Base-by-base conservation (phyloP, 2,888 invertebrate genomes). In the Archips crataeganus region DNA sequence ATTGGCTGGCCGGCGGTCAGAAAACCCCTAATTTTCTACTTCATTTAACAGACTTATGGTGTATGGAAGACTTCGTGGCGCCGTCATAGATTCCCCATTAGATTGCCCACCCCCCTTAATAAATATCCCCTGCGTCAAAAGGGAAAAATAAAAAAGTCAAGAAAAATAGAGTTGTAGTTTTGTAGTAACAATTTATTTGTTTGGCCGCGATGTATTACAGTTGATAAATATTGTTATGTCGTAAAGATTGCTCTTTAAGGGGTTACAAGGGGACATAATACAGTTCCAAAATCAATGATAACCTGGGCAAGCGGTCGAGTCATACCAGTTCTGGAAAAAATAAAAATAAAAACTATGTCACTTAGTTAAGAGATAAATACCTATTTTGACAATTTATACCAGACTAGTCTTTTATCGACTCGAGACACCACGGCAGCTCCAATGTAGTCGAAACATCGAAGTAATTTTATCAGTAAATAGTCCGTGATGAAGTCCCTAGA, bases 31-130 rank as follows among this genome's bases (percentile, higher is more conserved):
- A 93, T 94, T 94, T 94, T 89, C 82, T 87, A 88, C 82, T 87
- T 93, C 94, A 94, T 94, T 94, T 86, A 90, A 90, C 90, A 81
- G 92, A 92, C 92, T 92, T 93, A 93, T 90, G 88, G 91, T 82
- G 83, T 84, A 82, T 79, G 84, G 83, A 82, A 74, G 69, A 77
- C 74, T 70, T 70, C 82, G 78, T 82, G 92, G 89, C 91, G 91
- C 91, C 92, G 86, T 85, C 83, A 91, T 92, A 91, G 92, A 92
- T 91, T 91, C 84, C 78, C 85, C 90, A 88, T 92, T 90, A 90
- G 88, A 89, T 89, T 86, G 87, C 82, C 83, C 83, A 84, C 80
- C 85, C 85, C 82, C 82, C 77, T 81, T 83, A 83, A 87, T 88
- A 88, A 86, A 89, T 89, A 87, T 84, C 76, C 78, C 80, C 76